Percentiles rank a stretch among this genome's conserved stretches.
phyloP scores from a whole-genome alignment of 2,113 vertebrate genomes.

The Nematolebias whitei region DNA sequence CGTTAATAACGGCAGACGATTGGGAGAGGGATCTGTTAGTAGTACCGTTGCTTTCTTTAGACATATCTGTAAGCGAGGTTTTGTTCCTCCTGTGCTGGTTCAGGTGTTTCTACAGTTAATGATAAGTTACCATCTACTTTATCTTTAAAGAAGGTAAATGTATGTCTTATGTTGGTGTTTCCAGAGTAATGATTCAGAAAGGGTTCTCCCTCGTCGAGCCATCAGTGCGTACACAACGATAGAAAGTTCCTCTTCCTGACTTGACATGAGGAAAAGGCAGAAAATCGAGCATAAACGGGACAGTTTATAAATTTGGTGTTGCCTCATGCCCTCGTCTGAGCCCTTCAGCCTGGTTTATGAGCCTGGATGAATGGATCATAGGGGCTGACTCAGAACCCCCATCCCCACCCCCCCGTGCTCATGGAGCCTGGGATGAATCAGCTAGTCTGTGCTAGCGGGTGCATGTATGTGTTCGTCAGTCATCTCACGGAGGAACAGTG shows the following conservation, averaged over 20 bases:
- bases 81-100: no score
- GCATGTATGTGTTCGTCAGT: slow-evolving; percentile 56
- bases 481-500: slow-evolving; percentile 63
- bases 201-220: background rate
- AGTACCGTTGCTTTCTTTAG: no score
- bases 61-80: no score
- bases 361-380: slow-evolving; percentile 64
- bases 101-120: no score
- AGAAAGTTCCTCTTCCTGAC: no score
- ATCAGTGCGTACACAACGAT: no score
- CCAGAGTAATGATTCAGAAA: no score
- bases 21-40: no score
- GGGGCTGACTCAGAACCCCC: slow-evolving; percentile 58
- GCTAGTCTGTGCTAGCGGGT: slow-evolving; percentile 51
- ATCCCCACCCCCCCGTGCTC: slow-evolving; percentile 13
- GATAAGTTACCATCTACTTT: no score
- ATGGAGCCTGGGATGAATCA: slow-evolving; percentile 61
- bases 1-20: no score
- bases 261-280: slow-evolving; percentile 52
- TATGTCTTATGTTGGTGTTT: no score
- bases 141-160: no score
- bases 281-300: slow-evolving; percentile 60
- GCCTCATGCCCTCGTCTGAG: slow-evolving; percentile 49
- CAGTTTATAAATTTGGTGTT: slow-evolving; percentile 62
- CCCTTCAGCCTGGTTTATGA: slow-evolving; percentile 64